A percentile compares a stretch with the other conserved stretches of the same genome.
Conservation (phyloP, 1,140 invertebrate genomes). For the Liolophura sinensis region DNA sequence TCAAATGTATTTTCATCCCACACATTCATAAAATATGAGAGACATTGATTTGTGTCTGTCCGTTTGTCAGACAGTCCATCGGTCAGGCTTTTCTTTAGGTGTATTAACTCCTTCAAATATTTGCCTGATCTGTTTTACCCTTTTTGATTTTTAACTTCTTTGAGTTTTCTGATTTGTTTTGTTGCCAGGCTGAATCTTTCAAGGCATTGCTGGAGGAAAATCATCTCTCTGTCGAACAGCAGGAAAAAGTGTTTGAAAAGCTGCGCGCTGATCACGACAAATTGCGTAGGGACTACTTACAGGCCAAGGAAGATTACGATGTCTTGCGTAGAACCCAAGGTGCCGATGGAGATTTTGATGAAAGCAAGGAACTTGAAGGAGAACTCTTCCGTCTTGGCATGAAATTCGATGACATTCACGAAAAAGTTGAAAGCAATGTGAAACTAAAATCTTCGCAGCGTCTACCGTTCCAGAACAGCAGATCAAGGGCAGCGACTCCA, state of each 20-base stretch:
- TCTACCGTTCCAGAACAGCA: conserved; percentile 43
- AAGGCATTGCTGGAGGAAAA: conserved; percentile 38
- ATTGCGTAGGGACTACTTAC: conserved; percentile 43
- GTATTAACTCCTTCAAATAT: background rate
- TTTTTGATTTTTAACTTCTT: background rate
- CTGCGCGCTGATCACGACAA: conserved; percentile 47
- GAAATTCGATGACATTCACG: conserved; percentile 54
- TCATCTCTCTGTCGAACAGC: conserved; percentile 40
- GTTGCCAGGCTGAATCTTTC: conserved; percentile 49
- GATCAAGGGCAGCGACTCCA: background rate
- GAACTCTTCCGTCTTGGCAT: conserved; percentile 52
- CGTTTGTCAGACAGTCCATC: no score
- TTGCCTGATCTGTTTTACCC: background rate
- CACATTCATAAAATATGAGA: no score
- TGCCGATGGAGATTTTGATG: conserved; percentile 42
- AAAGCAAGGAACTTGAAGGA: conserved; percentile 49
- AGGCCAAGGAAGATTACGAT: conserved; percentile 52
- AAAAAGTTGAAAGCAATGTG: conserved; percentile 43
- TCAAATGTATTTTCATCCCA: no score
- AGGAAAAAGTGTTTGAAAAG: conserved; percentile 46
- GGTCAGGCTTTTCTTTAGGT: background rate
- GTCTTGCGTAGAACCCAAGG: conserved; percentile 35
- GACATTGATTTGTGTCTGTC: no score
- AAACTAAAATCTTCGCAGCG: conserved; percentile 38
- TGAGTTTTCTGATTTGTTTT: background rate